phyloP scores from a whole-genome alignment of 30 jellyfish, hydroid and myxozoan genomes.

The Rhopilema esculentum region DNA sequence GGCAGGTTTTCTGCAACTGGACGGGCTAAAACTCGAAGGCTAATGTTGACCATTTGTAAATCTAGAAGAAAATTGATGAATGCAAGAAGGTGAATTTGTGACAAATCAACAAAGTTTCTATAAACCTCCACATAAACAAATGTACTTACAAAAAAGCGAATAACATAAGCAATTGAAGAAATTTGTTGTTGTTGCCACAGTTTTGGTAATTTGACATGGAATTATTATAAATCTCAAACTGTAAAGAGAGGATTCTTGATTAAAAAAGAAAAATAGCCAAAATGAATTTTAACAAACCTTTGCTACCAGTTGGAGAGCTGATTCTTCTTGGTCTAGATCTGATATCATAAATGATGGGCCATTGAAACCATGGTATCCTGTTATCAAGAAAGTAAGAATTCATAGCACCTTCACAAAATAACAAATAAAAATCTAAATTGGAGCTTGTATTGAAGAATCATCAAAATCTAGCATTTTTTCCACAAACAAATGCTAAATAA shows the following conservation, averaged over 20 bases:
- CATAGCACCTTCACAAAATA: not conserved
- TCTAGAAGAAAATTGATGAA: conserved; percentile 39
- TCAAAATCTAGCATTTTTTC: no score
- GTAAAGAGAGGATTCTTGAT: no score
- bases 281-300: conserved; percentile 79
- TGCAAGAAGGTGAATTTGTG: not conserved
- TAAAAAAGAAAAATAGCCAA: no score
- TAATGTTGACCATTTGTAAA: conserved; percentile 96
- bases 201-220: no score
- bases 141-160: no score
- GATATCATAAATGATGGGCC: conserved; percentile 96
- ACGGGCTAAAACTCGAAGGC: conserved; percentile 95
- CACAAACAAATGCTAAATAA: no score
- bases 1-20: conserved; percentile 95
- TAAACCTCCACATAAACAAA: no score
- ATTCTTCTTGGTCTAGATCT: conserved; percentile 97
- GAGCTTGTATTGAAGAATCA: not conserved
- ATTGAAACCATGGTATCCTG: conserved; percentile 98
- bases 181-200: no score
- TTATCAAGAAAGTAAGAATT: no score
- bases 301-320: conserved; percentile 98
- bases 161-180: no score
- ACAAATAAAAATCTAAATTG: not conserved
- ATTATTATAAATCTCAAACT: no score
- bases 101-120: no score